Percentiles rank a stretch among this genome's conserved stretches.
These are phyloP conservation scores for Chloroceryle inda DNA, from an alignment of 2,797 vertebrate species.

Conservation along the genomic window DNA sequence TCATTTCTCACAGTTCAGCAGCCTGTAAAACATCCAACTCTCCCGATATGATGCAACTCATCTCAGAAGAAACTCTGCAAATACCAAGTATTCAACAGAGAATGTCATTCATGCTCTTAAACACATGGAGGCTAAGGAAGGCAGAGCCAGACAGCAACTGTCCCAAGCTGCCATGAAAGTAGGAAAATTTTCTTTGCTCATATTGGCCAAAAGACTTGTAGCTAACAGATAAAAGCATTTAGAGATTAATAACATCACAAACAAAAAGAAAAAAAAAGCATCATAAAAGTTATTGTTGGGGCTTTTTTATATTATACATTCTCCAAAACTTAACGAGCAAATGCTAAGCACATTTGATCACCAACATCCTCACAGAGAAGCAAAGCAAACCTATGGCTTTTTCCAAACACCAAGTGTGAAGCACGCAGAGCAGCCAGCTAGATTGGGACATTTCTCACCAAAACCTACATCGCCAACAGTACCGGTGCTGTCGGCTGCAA, in stretches of 20 bases:
- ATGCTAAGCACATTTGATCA: neutral
- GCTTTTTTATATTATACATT: neutral
- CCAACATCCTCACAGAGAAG: fast-evolving
- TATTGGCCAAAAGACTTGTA: neutral
- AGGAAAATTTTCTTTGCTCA: neutral
- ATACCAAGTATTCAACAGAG: neutral
- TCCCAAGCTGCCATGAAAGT: neutral
- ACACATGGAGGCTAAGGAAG: neutral
- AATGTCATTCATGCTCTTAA: fast-evolving
- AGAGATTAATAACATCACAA: neutral
- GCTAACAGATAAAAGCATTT: neutral
- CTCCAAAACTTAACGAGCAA: neutral
- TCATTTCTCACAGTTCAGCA: neutral
- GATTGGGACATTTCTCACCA: neutral
- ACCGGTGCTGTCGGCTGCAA: fast-evolving
- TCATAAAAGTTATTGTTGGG: neutral
- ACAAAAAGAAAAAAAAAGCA: neutral
- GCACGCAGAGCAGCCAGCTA: fast-evolving
- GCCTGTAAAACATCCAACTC: neutral
- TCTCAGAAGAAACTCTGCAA: neutral
- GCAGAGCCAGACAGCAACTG: neutral
- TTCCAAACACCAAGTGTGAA: neutral
- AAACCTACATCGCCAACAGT: neutral
- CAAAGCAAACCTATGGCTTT: neutral
- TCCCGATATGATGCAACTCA: neutral